Evolutionary conservation across 2,888 invertebrate species (phyloP).

Genomic region (Leptinotarsa juncta): DNA sequence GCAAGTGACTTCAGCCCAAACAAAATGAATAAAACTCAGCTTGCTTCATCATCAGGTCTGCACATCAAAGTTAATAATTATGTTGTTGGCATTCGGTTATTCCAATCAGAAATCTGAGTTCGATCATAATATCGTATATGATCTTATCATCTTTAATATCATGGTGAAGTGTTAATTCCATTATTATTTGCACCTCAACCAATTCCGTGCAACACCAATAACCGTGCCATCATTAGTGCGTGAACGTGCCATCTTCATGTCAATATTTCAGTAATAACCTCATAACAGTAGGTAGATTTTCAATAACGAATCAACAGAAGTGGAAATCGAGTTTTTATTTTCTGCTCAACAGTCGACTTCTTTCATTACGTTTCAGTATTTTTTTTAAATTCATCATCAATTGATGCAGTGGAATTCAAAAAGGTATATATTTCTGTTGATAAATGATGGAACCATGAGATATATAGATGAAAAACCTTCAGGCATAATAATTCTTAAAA

Average conservation of each 20-base stretch:
- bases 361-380: too few relatives aligned
- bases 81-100: neutral
- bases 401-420: too few relatives aligned
- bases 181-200: conserved; percentile 23
- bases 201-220: conserved; percentile 3
- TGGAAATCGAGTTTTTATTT: neutral
- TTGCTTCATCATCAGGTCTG: neutral
- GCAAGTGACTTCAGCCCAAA: neutral
- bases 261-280: neutral
- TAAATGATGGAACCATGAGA: too few relatives aligned
- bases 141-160: conserved; percentile 11
- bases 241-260: conserved; percentile 5
- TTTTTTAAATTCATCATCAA: too few relatives aligned
- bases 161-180: conserved; percentile 25
- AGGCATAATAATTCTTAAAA: too few relatives aligned
- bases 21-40: neutral
- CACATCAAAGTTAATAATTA: conserved; percentile 6
- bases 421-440: too few relatives aligned
- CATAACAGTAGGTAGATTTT: neutral
- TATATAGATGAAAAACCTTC: too few relatives aligned
- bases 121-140: conserved; percentile 7
- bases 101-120: neutral
- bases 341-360: too few relatives aligned
- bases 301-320: neutral
- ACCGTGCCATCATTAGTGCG: conserved; percentile 18